Conservation (phyloP, 1,140 invertebrate genomes). For the Melanaphis sacchari region DNA sequence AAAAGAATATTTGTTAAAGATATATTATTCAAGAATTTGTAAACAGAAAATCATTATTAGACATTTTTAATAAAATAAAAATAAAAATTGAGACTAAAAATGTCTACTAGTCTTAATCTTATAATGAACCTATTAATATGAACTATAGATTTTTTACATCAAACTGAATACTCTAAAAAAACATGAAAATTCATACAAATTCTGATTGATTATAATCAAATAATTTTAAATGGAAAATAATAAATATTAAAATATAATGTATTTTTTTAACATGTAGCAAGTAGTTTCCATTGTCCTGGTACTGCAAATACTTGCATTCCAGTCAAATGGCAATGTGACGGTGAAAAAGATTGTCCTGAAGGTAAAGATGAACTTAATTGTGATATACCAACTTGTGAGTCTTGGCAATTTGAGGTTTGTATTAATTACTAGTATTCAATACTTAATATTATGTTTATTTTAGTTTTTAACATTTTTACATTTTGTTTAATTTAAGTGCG, state of each 20-base stretch:
- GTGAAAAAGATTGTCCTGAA: constrained; percentile 66
- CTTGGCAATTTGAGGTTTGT: constrained; percentile 65
- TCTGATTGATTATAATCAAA: not conserved
- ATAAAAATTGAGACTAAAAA: too few relatives aligned
- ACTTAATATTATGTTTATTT: not conserved
- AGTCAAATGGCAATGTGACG: constrained; percentile 71
- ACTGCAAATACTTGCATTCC: constrained; percentile 72
- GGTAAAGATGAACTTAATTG: constrained; percentile 67
- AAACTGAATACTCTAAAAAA: not conserved
- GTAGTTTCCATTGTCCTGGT: constrained; percentile 47
- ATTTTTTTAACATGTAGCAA: not conserved
- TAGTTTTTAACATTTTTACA: not conserved
- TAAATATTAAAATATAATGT: not conserved
- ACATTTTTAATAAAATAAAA: too few relatives aligned
- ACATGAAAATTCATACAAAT: not conserved
- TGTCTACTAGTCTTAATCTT: too few relatives aligned
- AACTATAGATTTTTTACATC: not conserved
- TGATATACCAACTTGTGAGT: constrained; percentile 64
- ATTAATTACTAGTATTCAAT: not conserved
- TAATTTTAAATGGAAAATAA: not conserved
- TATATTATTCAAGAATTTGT: too few relatives aligned
- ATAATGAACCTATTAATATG: too few relatives aligned
- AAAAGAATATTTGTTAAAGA: not conserved
- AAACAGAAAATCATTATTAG: too few relatives aligned
- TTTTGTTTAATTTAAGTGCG: constrained; percentile 58